A percentile compares a stretch with the other conserved stretches of the same genome.
Evolutionary conservation across 2,113 vertebrate genomes (phyloP).

Genomic region (Pteruthius melanotis): DNA sequence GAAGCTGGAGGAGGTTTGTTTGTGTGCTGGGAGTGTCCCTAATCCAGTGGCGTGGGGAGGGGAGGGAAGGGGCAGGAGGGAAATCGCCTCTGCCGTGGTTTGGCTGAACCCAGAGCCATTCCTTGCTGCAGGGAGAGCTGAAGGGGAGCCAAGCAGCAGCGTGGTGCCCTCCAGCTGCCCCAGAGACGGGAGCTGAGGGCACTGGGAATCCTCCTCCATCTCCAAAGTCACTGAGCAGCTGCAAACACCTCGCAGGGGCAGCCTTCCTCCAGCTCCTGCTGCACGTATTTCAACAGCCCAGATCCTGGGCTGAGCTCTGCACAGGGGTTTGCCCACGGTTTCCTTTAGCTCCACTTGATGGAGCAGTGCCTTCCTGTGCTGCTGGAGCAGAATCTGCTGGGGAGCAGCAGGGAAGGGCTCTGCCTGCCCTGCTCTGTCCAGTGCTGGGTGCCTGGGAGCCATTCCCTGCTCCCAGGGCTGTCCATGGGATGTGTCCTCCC

Average conservation of each 20-base stretch:
- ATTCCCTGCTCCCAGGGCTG: neutral
- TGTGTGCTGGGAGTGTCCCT: neutral
- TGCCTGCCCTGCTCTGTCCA: neutral
- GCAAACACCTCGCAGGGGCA: neutral
- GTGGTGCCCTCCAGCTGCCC: neutral
- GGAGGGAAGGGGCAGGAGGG: neutral
- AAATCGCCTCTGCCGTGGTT: neutral
- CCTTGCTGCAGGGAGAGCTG: neutral
- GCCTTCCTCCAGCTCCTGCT: neutral
- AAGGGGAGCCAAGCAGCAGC: neutral
- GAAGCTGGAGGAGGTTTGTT: neutral
- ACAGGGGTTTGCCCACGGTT: neutral
- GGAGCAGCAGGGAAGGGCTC: neutral
- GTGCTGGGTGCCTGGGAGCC: fast-evolving
- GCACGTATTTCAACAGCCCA: fast-evolving
- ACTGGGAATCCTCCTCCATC: neutral
- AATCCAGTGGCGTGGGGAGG: neutral
- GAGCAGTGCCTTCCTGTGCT: neutral
- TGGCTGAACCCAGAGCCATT: neutral
- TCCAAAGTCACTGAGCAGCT: neutral
- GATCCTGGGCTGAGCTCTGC: neutral
- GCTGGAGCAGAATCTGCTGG: neutral
- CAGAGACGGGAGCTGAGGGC: neutral
- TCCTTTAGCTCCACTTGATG: neutral
- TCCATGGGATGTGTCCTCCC: neutral